Base-by-base conservation (phyloP, 2,113 vertebrate species). In the Lagopus muta region DNA sequence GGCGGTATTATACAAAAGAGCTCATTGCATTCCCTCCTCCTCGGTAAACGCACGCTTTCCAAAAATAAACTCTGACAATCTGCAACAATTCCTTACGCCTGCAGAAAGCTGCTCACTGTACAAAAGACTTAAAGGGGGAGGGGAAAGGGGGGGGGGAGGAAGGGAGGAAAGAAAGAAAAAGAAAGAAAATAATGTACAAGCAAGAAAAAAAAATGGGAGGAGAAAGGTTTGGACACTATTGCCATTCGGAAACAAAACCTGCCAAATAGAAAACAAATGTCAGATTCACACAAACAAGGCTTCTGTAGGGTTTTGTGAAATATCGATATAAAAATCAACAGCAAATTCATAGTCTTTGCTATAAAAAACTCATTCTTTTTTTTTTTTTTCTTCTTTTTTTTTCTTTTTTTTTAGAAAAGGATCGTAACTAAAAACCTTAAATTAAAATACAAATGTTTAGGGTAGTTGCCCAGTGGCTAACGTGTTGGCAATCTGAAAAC, bases 391-490 rank as follows among this genome's bases (percentile, higher is more conserved):
- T 83, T 78, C 58, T 90, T 50, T 27, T 52, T 52, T 27, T 14
- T 30, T 7, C 15, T 52, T 27, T 52, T 52, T 52, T 52, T 17
- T 54, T 28, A 97, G 93, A 97, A 98, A 96, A 97, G 90, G 95
- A 97, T 93, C 88, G 93, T 92, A 96, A 94, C 94, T 79, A 94
- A 97, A 95, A 97, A 96, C 67, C 70, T 93, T 82, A 97, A 96
- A 95, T 92, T 86, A 96, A 97, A 97, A 97, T 88, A 96, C 96
- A 92, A 96, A 97, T 92, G 92, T 73, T 94, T 95, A 97, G 97
- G 98, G 98, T 97, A 98, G 98, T 97, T 97, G 97, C 98, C 97
- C 92, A 92, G 97, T 94, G 98, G 96, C 87, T 86, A 91, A 91
- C 12, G 80, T 82, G 96, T 93, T 96, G 97, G 97, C 66, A 88